phyloP scores from a whole-genome alignment of 2,888 invertebrate species.

The Antitype chi region DNA sequence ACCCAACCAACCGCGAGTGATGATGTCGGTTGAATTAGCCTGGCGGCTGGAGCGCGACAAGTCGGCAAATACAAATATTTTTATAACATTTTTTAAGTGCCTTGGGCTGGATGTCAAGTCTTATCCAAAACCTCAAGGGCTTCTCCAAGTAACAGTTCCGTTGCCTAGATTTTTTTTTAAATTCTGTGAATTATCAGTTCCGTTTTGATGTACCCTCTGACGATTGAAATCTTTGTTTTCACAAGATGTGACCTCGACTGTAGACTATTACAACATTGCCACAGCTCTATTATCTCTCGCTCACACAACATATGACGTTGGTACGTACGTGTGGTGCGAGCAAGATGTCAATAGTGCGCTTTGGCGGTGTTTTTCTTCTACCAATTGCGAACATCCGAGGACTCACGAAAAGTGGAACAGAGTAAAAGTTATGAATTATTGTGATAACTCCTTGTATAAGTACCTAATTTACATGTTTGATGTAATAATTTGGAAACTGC shows the following conservation, averaged over 20 bases:
- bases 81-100: slow-evolving; percentile 56
- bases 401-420: not conserved
- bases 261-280: not conserved
- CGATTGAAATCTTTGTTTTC: slow-evolving; percentile 28
- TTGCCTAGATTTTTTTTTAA: slow-evolving; percentile 25
- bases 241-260: not conserved
- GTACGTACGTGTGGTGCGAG: slow-evolving; percentile 12
- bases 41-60: slow-evolving; percentile 2
- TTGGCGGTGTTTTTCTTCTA: not conserved
- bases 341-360: not conserved
- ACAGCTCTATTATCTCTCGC: not conserved
- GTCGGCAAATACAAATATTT: slow-evolving; percentile 52
- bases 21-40: not conserved
- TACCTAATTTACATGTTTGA: slow-evolving; percentile 36
- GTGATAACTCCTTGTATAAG: slow-evolving; percentile 22
- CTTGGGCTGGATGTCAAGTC: slow-evolving; percentile 45
- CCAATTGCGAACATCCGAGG: not conserved
- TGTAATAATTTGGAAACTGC: slow-evolving; percentile 26
- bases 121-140: slow-evolving; percentile 31
- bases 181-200: slow-evolving; percentile 26
- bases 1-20: not conserved
- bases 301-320: not conserved
- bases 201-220: slow-evolving; percentile 56
- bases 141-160: slow-evolving; percentile 53
- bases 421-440: slow-evolving; percentile 41